Evolutionary conservation across 2,113 vertebrate species (phyloP).

Genomic region (Piprites chloris): DNA sequence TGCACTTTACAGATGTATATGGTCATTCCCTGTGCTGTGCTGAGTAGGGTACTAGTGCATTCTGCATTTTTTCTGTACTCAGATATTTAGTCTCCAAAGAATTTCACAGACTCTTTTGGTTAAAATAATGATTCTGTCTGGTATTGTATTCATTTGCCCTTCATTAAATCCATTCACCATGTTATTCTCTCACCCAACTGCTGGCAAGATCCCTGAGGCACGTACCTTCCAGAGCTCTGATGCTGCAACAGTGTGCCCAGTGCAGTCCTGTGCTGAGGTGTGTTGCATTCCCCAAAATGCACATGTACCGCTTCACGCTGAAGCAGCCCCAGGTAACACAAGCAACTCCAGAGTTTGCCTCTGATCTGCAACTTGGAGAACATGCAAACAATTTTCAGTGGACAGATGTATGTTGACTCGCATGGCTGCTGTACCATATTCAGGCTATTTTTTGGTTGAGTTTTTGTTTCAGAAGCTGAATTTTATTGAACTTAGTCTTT

Average conservation of each 20-base stretch:
- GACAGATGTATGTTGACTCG: not conserved
- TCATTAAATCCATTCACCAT: not conserved
- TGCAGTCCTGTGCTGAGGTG: not conserved
- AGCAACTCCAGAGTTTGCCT: not conserved
- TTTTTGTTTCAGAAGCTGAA: not conserved
- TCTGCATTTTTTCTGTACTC: not conserved
- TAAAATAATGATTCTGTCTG: not conserved
- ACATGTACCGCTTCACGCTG: not conserved
- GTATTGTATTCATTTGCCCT: not conserved
- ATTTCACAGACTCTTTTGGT: not conserved
- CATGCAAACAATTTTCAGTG: not conserved
- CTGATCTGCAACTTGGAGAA: not conserved
- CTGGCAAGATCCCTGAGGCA: not conserved
- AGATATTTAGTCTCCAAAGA: not conserved
- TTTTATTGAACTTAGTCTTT: not conserved
- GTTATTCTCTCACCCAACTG: not conserved
- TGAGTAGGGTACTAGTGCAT: not conserved
- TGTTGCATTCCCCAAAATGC: not conserved
- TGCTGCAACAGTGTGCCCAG: not conserved
- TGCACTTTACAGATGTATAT: not conserved
- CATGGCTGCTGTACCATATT: not conserved
- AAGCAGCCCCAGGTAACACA: not conserved
- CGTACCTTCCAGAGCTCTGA: not conserved
- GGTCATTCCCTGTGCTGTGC: not conserved
- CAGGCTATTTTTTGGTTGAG: not conserved